Conservation (phyloP, 2,888 invertebrate genomes). For the Heliconius cydno region DNA sequence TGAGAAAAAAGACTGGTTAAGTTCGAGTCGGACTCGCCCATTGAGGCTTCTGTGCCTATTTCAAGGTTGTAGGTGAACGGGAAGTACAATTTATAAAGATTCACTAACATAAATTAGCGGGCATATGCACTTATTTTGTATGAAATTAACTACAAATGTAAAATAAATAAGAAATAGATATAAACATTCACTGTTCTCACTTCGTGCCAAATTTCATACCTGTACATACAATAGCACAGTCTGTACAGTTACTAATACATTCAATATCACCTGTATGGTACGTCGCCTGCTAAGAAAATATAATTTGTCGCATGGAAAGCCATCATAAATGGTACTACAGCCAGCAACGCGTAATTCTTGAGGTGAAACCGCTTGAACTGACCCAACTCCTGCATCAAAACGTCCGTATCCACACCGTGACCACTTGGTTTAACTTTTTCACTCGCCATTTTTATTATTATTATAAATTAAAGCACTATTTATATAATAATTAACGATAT, state of each 20-base stretch:
- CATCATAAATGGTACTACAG: conserved; percentile 58
- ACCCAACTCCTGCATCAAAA: conserved; percentile 72
- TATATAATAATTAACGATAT: background rate
- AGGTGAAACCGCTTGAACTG: conserved; percentile 70
- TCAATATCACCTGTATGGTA: conserved; percentile 66
- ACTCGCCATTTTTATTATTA: background rate
- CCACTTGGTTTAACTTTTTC: background rate
- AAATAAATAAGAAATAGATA: too few species aligned
- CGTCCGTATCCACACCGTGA: conserved; percentile 63
- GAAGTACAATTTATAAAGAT: too few species aligned
- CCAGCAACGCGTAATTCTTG: conserved; percentile 62
- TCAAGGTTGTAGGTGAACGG: too few species aligned
- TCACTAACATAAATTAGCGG: too few species aligned
- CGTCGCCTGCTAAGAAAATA: conserved; percentile 72
- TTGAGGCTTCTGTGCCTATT: too few species aligned
- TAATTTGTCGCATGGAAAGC: conserved; percentile 69
- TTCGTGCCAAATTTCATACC: too few species aligned
- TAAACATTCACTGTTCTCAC: too few species aligned
- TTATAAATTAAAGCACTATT: background rate
- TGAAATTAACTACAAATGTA: too few species aligned
- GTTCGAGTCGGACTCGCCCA: too few species aligned
- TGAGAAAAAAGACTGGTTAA: too few species aligned
- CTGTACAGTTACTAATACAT: background rate
- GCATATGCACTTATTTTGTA: too few species aligned
- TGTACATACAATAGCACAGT: too few species aligned